phyloP scores from a whole-genome alignment of 2,113 vertebrate genomes.

The Chelonoidis abingdonii region DNA sequence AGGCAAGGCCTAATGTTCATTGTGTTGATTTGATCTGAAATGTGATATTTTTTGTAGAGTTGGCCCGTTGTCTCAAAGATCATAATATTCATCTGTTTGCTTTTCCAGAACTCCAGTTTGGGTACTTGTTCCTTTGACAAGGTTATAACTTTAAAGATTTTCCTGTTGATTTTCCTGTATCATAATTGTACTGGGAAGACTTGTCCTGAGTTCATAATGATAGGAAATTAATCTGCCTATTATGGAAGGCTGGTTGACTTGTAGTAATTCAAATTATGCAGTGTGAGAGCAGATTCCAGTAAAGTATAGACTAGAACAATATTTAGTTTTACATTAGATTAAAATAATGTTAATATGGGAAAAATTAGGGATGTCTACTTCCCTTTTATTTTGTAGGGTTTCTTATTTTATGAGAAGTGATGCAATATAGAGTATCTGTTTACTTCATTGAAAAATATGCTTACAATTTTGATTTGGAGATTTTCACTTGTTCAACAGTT shows the following conservation, averaged over 20 bases:
- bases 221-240: too few relatives aligned
- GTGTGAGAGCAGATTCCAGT: not conserved
- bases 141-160: conserved; percentile 2
- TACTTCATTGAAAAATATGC: too few relatives aligned
- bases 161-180: conserved; percentile 2
- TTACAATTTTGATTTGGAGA: too few relatives aligned
- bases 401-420: too few relatives aligned
- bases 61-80: not conserved
- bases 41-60: not conserved
- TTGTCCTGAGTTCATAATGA: too few relatives aligned
- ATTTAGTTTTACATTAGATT: not conserved
- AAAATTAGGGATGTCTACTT: too few relatives aligned
- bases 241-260: too few relatives aligned
- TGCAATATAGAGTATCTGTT: too few relatives aligned
- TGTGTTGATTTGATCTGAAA: not conserved
- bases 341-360: not conserved
- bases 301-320: not conserved
- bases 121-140: not conserved
- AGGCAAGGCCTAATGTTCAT: not conserved
- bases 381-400: too few relatives aligned
- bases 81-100: not conserved
- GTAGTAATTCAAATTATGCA: not conserved
- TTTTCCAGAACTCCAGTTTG: not conserved
- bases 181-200: too few relatives aligned
- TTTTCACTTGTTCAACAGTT: too few relatives aligned